phyloP scores from a whole-genome alignment of 2,113 vertebrate species.

The Albula goreensis region DNA sequence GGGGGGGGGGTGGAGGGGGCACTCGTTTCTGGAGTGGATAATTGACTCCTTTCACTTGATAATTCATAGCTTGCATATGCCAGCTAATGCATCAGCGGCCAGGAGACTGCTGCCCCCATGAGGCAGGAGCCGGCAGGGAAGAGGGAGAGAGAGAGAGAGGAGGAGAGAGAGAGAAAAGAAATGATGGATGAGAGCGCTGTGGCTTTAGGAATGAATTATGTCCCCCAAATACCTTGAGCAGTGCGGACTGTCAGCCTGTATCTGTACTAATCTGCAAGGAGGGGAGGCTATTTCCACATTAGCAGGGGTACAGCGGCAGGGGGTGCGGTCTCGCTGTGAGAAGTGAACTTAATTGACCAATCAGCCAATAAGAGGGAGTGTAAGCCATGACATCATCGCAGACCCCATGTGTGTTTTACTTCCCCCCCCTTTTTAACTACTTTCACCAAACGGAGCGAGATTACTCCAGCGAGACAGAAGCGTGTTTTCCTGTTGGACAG shows the following conservation, averaged over 20 bases:
- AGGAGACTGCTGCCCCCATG: conserved; percentile 71
- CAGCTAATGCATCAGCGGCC: conserved; percentile 90
- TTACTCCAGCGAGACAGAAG: conserved; percentile 69
- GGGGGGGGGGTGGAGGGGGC: conserved; percentile 70
- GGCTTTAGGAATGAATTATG: conserved; percentile 97
- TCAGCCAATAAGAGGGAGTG: conserved; percentile 81
- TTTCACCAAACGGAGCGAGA: conserved; percentile 62
- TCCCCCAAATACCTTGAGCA: conserved; percentile 93
- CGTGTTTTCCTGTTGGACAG: conserved; percentile 67
- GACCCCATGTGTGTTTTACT: conserved; percentile 51
- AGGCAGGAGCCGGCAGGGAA: conserved; percentile 70
- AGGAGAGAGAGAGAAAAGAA: conserved; percentile 58
- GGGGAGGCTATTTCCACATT: conserved; percentile 88
- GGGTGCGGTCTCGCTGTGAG: conserved; percentile 68
- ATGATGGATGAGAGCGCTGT: conserved; percentile 93
- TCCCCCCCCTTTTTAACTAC: conserved; percentile 42
- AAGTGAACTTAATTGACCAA: conserved; percentile 87
- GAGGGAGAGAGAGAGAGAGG: conserved; percentile 50
- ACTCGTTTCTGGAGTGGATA: conserved; percentile 89
- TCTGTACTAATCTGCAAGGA: conserved; percentile 93
- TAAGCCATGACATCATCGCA: conserved; percentile 63
- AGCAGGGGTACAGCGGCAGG: conserved; percentile 56
- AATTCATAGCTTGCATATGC: conserved; percentile 99
- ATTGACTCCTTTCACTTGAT: conserved; percentile 97
- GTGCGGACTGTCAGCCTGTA: conserved; percentile 82